A percentile compares a stretch with the other conserved stretches of the same genome.
Evolutionary conservation across 2,113 vertebrate species (phyloP).

Genomic region (Brachyistius frenatus): DNA sequence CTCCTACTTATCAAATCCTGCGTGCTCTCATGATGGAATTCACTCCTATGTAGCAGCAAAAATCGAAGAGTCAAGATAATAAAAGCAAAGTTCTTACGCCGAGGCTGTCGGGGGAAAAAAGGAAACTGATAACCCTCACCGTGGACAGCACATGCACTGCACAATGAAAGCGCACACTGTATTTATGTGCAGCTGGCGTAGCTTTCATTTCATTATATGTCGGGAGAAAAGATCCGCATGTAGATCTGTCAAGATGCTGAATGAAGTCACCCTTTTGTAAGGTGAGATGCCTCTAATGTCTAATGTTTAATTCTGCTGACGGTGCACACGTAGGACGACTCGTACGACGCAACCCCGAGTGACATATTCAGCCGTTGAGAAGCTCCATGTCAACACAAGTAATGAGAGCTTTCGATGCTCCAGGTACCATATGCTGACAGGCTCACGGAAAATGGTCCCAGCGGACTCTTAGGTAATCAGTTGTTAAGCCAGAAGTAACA

Average conservation of each 20-base stretch:
- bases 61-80: constrained; percentile 49
- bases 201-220: not conserved
- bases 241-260: not conserved
- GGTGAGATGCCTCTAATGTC: not conserved
- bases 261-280: not conserved
- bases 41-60: constrained; percentile 16
- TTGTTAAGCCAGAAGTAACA: too few species aligned
- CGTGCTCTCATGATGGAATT: constrained; percentile 33
- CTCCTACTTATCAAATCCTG: constrained; percentile 60
- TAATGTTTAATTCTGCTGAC: not conserved
- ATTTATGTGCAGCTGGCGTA: not conserved
- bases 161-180: not conserved
- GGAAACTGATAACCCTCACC: not conserved
- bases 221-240: not conserved
- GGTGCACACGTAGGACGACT: too few species aligned
- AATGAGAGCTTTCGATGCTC: too few species aligned
- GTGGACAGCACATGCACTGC: not conserved
- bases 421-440: too few species aligned
- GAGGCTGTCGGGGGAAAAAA: constrained; percentile 2
- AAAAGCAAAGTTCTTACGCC: constrained; percentile 39
- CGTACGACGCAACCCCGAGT: not conserved
- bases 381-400: not conserved
- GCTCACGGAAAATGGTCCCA: too few species aligned
- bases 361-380: not conserved
- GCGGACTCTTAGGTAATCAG: too few species aligned